phyloP scores from a whole-genome alignment of 1,140 invertebrate species.

The Pseudoatta argentina region DNA sequence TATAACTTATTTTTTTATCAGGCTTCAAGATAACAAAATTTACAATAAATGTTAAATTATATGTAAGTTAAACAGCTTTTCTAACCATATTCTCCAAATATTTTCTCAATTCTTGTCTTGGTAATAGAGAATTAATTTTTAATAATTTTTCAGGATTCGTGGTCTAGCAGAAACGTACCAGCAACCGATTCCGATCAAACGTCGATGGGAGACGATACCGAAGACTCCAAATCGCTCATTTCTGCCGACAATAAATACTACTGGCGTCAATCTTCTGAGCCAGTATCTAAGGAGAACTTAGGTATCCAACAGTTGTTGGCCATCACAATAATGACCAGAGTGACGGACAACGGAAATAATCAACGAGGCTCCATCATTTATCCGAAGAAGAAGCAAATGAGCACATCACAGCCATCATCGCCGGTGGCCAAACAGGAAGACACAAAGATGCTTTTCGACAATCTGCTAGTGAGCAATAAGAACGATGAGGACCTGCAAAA shows the following conservation, averaged over 20 bases:
- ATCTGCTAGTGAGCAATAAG: conserved; percentile 80
- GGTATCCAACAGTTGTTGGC: conserved; percentile 83
- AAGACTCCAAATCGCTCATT: conserved; percentile 78
- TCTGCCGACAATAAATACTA: conserved; percentile 81
- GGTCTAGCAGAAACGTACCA: conserved; percentile 74
- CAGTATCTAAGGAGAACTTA: conserved; percentile 81
- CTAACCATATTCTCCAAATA: background rate
- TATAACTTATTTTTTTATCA: conserved; percentile 8
- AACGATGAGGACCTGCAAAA: conserved; percentile 85
- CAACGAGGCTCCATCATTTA: conserved; percentile 81
- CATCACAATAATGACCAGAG: conserved; percentile 82
- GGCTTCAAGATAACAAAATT: conserved; percentile 5
- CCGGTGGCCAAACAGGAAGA: conserved; percentile 81
- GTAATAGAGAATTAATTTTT: background rate
- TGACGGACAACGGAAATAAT: conserved; percentile 83
- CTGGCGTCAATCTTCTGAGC: conserved; percentile 81
- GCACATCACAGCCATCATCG: conserved; percentile 80
- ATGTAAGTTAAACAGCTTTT: conserved; percentile 1
- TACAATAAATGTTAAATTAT: conserved; percentile 8
- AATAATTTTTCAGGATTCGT: conserved; percentile 77
- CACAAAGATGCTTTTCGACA: conserved; percentile 83
- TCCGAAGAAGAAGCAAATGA: conserved; percentile 80
- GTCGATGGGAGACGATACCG: conserved; percentile 77
- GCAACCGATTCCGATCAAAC: conserved; percentile 74
- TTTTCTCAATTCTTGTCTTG: background rate